Evolutionary conservation across 2,113 vertebrate species (phyloP).

Genomic region (Puffinus mauretanicus): DNA sequence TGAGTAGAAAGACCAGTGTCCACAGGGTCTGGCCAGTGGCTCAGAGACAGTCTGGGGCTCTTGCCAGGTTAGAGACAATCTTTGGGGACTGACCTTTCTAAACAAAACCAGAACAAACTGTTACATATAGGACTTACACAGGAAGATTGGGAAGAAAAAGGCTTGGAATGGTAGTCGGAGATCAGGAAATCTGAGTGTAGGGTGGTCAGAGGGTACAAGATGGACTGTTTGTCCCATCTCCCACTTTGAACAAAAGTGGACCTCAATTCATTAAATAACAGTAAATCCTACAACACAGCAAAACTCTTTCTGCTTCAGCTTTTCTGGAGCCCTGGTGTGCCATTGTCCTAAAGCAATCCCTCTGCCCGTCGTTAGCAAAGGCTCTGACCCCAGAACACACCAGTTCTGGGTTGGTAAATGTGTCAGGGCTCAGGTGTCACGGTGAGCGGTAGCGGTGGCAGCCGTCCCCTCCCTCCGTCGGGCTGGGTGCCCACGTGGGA

Average conservation of each 20-base stretch:
- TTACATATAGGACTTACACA: not conserved
- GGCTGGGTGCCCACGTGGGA: not conserved
- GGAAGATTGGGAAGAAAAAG: not conserved
- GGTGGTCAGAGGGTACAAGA: not conserved
- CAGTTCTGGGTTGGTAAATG: not conserved
- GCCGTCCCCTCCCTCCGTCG: accelerated
- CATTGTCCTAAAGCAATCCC: not conserved
- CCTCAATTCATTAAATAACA: not conserved
- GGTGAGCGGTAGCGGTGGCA: not conserved
- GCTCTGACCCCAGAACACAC: not conserved
- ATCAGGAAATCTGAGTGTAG: not conserved
- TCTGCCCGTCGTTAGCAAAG: not conserved
- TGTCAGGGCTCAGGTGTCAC: not conserved
- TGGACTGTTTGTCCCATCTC: not conserved
- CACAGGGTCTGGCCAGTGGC: too few relatives aligned
- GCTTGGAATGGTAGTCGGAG: not conserved
- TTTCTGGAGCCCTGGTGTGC: not conserved
- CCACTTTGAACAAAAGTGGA: not conserved
- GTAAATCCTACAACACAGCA: not conserved
- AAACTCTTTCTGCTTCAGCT: not conserved
- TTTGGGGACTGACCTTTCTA: not conserved
- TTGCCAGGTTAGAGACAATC: not conserved
- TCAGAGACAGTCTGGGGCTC: not conserved
- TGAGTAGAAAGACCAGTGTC: not conserved
- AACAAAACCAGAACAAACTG: not conserved